Percentiles rank a stretch among this genome's conserved stretches.
Conservation (phyloP, 1,140 invertebrate genomes). For the Dryas iulia region DNA sequence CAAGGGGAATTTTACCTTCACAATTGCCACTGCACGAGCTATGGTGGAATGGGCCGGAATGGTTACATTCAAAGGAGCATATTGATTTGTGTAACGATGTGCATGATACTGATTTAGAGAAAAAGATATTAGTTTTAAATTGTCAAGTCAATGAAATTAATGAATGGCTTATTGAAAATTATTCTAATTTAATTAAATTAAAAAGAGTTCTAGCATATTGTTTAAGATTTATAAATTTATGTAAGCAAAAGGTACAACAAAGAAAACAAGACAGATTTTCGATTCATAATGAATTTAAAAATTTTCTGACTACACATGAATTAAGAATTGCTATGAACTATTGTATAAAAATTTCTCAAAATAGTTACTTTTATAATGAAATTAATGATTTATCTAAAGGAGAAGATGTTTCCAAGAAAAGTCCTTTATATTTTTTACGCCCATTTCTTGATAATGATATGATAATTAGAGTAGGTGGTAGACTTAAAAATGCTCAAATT, state of each 20-base stretch:
- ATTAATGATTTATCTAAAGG: slow-evolving; percentile 4
- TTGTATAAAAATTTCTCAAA: slow-evolving; percentile 8
- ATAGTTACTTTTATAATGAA: background rate
- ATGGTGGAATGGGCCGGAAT: slow-evolving; percentile 27
- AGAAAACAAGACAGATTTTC: background rate
- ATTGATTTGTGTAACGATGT: background rate
- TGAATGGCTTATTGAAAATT: background rate
- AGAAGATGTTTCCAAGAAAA: background rate
- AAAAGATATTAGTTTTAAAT: background rate
- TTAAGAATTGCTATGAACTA: background rate
- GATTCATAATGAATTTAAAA: background rate
- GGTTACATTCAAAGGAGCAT: background rate
- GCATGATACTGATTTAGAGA: slow-evolving; percentile 2
- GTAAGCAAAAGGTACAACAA: background rate
- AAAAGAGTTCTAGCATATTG: background rate
- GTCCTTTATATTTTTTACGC: slow-evolving; percentile 8
- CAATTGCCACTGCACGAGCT: slow-evolving; percentile 8
- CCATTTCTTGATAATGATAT: slow-evolving; percentile 24
- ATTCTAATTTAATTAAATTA: slow-evolving; percentile 1
- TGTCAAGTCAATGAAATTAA: background rate
- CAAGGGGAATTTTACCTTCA: slow-evolving; percentile 8
- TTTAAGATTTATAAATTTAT: background rate
- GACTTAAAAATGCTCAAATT: slow-evolving; percentile 8
- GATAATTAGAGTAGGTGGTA: slow-evolving; percentile 22
- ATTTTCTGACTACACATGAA: background rate